Evolutionary conservation across 2,888 invertebrate genomes (phyloP).

Genomic region (Graphium colonna): DNA sequence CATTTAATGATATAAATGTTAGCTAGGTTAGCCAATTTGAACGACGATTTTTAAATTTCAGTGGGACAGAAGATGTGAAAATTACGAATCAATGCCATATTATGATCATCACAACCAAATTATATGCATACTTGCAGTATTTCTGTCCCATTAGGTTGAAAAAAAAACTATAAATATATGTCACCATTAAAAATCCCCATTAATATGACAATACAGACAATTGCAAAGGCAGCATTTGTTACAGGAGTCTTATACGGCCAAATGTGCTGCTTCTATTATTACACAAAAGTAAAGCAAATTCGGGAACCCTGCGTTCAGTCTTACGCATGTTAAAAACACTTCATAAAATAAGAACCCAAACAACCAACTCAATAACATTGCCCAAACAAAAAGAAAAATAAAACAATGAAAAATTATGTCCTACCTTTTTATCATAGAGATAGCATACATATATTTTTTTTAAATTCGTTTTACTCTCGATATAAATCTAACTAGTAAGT

Average conservation of each 20-base stretch:
- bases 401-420: slow-evolving; percentile 6
- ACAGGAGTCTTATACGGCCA: slow-evolving; percentile 45
- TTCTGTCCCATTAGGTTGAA: background rate
- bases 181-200: slow-evolving; percentile 34
- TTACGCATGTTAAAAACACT: slow-evolving; percentile 32
- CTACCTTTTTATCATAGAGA: slow-evolving; percentile 5
- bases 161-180: slow-evolving; percentile 6
- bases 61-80: slow-evolving; percentile 3
- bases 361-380: background rate
- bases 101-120: background rate
- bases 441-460: background rate
- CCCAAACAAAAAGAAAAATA: slow-evolving; percentile 2
- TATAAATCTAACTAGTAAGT: slow-evolving; percentile 10
- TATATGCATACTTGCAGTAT: slow-evolving; percentile 7
- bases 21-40: slow-evolving; percentile 29
- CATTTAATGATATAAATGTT: slow-evolving; percentile 35
- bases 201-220: no score
- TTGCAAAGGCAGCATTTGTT: slow-evolving; percentile 42
- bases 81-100: slow-evolving; percentile 7
- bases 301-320: slow-evolving; percentile 50
- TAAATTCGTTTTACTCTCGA: slow-evolving; percentile 20
- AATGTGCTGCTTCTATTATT: slow-evolving; percentile 35
- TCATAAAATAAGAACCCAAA: background rate
- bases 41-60: slow-evolving; percentile 22
- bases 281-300: slow-evolving; percentile 33